phyloP scores from a whole-genome alignment of 2,888 invertebrate genomes.

The Aelia acuminata region DNA sequence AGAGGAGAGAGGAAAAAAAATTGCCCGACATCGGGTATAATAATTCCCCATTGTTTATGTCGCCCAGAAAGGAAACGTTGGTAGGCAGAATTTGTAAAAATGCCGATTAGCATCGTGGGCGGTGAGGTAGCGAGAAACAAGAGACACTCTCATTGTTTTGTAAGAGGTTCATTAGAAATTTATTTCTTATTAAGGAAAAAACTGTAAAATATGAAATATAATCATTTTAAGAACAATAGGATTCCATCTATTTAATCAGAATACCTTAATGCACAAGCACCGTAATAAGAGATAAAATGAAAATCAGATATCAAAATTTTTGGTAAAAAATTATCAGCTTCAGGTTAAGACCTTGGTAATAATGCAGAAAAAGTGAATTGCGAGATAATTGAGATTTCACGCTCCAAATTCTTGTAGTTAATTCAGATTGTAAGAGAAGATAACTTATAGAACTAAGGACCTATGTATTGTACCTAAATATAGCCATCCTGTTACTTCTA shows the following conservation, averaged over 20 bases:
- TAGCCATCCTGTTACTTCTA: background rate
- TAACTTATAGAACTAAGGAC: too few species aligned
- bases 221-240: background rate
- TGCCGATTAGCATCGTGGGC: background rate
- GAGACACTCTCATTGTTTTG: background rate
- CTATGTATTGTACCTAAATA: background rate
- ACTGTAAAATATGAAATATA: background rate
- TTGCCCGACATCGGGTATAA: constrained; percentile 27
- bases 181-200: background rate
- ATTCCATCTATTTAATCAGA: too few species aligned
- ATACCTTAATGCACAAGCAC: too few species aligned
- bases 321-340: too few species aligned
- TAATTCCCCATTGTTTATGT: constrained; percentile 36
- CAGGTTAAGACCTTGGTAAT: too few species aligned
- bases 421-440: too few species aligned
- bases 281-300: too few species aligned
- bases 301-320: too few species aligned
- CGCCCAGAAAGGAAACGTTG: background rate
- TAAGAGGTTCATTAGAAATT: background rate
- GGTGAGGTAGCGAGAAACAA: background rate
- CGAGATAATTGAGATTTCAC: too few species aligned
- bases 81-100: constrained; percentile 26
- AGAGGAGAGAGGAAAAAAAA: constrained; percentile 24
- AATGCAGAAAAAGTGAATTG: too few species aligned
- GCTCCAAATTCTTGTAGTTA: too few species aligned